Base-by-base conservation (phyloP, 53 echinoderm and acorn worm genomes). In the Mesocentrotus franciscanus region DNA sequence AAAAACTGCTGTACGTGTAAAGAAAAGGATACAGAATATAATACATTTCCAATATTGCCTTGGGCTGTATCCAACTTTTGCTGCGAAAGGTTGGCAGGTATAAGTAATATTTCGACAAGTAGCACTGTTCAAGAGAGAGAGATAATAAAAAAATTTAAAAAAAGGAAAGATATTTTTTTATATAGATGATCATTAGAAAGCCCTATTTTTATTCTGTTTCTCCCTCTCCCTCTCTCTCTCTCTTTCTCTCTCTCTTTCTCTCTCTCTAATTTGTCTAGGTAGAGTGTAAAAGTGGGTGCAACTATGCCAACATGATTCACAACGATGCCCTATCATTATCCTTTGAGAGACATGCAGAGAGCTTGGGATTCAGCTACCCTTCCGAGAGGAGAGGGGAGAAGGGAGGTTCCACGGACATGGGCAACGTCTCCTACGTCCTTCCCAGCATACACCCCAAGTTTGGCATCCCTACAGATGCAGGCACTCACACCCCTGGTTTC, bases 381-480 rank as follows among this genome's bases (percentile, higher is more conserved):
- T 49, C 72, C 3, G 91, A 85, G 71, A 92, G 91, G 24, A 85
- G 71, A 20, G 32, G 85, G 24, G 79, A 81, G 34, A 57, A 92
- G 56, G 94, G 61, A 8, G 99, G 97, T 16, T 98, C 99, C 1
- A 98, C 98, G 0, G 99, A 99, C 92, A 98, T 98, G 95, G 98
- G 98, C 1, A 96, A 98, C 75, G 94, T 97, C 4, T 98, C 99
- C 26, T 97, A 96, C 36, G 97, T 96, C 20, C 95, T 99, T 42
- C 99, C 99, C 17, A 97, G 99, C 81, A 98, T 99, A 55, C 97
- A 98, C 49, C 99, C 99, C 24, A 96, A 98, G 98, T 99, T 96
- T 97, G 92, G 90, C 78, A 94, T 98, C 61, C 96, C 96, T 12
- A 96, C 97, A 8, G 95, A 96, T 16, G 95, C 97, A 56, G 92